A percentile compares a stretch with the other conserved stretches of the same genome.
Evolutionary conservation across 92 coral and sea anemone species (phyloP).

Genomic region (Ricordea florida): DNA sequence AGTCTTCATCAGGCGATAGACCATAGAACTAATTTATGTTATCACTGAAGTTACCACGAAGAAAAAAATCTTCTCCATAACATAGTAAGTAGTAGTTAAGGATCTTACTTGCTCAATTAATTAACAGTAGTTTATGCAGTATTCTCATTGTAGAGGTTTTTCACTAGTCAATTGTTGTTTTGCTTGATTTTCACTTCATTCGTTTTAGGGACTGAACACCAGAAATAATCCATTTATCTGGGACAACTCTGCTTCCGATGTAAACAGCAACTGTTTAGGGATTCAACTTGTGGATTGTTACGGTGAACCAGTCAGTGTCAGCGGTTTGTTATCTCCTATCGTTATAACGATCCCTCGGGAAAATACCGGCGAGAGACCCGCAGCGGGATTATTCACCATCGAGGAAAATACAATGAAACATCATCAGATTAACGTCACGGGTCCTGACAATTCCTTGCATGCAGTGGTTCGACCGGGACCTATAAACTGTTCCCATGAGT

Average conservation of each 20-base stretch:
- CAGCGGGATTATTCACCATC: slow-evolving; percentile 14
- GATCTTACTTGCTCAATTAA: too few species aligned
- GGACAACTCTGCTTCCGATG: slow-evolving; percentile 56
- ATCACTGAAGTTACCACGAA: too few species aligned
- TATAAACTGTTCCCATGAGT: slow-evolving; percentile 60
- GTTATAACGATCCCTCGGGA: slow-evolving; percentile 65
- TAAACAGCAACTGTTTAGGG: slow-evolving; percentile 66
- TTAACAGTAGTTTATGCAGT: too few species aligned
- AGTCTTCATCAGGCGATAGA: too few species aligned
- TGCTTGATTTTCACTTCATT: too few species aligned
- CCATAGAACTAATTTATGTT: too few species aligned
- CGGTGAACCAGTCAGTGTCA: slow-evolving; percentile 54
- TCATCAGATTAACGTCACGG: slow-evolving; percentile 51
- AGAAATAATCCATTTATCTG: slow-evolving; percentile 60
- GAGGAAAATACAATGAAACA: slow-evolving; percentile 29
- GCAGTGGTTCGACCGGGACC: slow-evolving; percentile 49
- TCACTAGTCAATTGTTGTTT: too few species aligned
- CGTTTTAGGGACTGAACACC: slow-evolving; percentile 6
- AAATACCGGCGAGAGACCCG: neutral
- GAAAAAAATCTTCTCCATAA: too few species aligned
- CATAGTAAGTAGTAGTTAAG: too few species aligned
- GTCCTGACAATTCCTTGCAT: slow-evolving; percentile 69
- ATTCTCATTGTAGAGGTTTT: too few species aligned
- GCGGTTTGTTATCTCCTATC: slow-evolving; percentile 46
- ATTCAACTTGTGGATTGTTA: slow-evolving; percentile 57